Conservation (phyloP, 30 jellyfish, hydroid and myxozoan species). For the Sanderia malayensis region DNA sequence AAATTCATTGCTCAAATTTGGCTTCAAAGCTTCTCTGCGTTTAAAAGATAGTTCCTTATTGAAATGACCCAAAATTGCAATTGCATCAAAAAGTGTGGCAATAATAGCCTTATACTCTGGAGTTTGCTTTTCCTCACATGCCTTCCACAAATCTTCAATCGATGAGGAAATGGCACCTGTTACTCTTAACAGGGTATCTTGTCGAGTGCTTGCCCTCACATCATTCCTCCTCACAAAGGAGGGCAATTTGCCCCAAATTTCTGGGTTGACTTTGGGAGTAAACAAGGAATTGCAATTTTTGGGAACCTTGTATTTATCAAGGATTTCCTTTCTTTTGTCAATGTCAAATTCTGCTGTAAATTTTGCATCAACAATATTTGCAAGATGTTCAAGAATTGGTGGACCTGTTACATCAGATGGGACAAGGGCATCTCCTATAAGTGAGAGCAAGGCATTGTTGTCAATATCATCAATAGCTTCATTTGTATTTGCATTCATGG, state of each 20-base stretch:
- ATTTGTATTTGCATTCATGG: too few species aligned
- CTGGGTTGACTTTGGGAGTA: slow-evolving; percentile 35
- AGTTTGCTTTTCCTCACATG: neutral
- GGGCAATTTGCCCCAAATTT: slow-evolving; percentile 38
- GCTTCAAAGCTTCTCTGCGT: slow-evolving; percentile 8
- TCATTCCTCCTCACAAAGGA: slow-evolving; percentile 15
- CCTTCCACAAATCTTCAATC: too few species aligned
- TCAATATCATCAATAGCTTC: too few species aligned
- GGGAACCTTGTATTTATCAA: slow-evolving; percentile 8
- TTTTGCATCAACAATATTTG: slow-evolving; percentile 12
- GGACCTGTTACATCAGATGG: neutral
- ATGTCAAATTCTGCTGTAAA: slow-evolving; percentile 26
- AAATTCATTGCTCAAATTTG: slow-evolving; percentile 7
- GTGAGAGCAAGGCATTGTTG: too few species aligned
- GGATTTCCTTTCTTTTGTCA: slow-evolving; percentile 30
- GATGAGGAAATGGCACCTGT: too few species aligned
- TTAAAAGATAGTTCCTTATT: neutral
- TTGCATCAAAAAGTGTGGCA: neutral
- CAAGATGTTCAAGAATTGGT: neutral
- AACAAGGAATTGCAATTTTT: slow-evolving; percentile 18
- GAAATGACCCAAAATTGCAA: neutral
- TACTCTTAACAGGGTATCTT: neutral
- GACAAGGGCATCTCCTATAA: too few species aligned
- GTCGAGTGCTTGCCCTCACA: slow-evolving; percentile 1
- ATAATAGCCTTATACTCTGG: neutral